Evolutionary conservation across 2,113 vertebrate species (phyloP).

Genomic region (Gadus macrocephalus): DNA sequence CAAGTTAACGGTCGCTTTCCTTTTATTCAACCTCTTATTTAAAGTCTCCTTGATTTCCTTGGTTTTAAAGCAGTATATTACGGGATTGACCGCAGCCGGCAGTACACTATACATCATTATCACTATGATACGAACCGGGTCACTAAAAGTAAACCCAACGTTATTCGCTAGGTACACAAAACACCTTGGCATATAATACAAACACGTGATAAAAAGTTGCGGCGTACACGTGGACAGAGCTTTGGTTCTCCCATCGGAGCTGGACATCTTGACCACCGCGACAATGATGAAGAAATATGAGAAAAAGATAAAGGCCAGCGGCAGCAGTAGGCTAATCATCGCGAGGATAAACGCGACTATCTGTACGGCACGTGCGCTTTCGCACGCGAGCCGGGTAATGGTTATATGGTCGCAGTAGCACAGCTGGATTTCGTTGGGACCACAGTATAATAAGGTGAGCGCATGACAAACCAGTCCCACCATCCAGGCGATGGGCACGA

Average conservation of each 20-base stretch:
- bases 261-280: constrained; percentile 49
- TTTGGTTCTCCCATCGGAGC: constrained; percentile 13
- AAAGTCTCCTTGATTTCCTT: constrained; percentile 58
- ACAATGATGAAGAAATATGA: constrained; percentile 56
- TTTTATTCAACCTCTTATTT: constrained; percentile 11
- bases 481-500: constrained; percentile 27
- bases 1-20: neutral
- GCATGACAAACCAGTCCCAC: constrained; percentile 18
- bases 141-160: constrained; percentile 35
- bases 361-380: neutral
- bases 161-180: constrained; percentile 55
- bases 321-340: constrained; percentile 52
- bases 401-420: constrained; percentile 57
- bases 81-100: constrained; percentile 58
- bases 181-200: constrained; percentile 57
- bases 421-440: constrained; percentile 51
- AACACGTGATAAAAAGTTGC: constrained; percentile 54
- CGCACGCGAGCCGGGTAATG: constrained; percentile 43
- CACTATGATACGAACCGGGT: constrained; percentile 33
- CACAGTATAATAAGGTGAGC: constrained; percentile 46
- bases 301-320: constrained; percentile 50
- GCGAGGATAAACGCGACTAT: constrained; percentile 15
- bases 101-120: constrained; percentile 60
- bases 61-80: constrained; percentile 63
- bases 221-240: constrained; percentile 58